These are phyloP conservation scores for Phenganax subtilis DNA, from an alignment of 92 coral and sea anemone species.

Conservation along the genomic window DNA sequence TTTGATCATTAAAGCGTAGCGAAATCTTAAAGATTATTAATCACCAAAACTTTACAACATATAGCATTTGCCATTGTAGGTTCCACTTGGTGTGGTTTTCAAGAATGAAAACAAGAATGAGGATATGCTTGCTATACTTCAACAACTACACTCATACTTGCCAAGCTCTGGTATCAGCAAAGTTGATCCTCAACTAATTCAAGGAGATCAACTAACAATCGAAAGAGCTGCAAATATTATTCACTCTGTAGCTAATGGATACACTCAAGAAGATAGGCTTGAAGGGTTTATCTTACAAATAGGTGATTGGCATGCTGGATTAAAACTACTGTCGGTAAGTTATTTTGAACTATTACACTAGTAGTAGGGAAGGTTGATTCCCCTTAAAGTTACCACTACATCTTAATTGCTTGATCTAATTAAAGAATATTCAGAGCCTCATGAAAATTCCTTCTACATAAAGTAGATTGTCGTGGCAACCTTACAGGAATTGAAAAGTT, in stretches of 20 bases:
- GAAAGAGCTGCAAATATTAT: constrained; percentile 59
- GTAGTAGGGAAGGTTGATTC: too few relatives aligned
- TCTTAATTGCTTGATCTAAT: background rate
- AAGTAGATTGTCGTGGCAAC: too few relatives aligned
- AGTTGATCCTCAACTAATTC: constrained; percentile 34
- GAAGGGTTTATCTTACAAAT: constrained; percentile 28
- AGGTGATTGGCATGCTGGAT: constrained; percentile 50
- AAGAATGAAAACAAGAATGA: constrained; percentile 50
- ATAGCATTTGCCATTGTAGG: constrained; percentile 16
- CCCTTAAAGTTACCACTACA: background rate
- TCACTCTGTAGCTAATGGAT: constrained; percentile 51
- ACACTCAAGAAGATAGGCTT: constrained; percentile 42
- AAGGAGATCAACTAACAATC: constrained; percentile 55
- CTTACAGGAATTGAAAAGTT: too few relatives aligned
- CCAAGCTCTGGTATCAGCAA: constrained; percentile 35
- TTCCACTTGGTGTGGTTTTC: constrained; percentile 51
- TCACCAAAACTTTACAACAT: background rate
- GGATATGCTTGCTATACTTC: constrained; percentile 48
- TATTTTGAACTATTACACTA: background rate
- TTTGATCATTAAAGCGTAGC: background rate
- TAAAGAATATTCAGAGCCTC: too few relatives aligned
- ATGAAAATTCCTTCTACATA: too few relatives aligned
- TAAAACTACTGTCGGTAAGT: constrained; percentile 36
- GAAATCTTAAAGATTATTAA: background rate
- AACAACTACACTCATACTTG: constrained; percentile 41